phyloP scores from a whole-genome alignment of 1,140 invertebrate genomes.

The Myzus persicae region DNA sequence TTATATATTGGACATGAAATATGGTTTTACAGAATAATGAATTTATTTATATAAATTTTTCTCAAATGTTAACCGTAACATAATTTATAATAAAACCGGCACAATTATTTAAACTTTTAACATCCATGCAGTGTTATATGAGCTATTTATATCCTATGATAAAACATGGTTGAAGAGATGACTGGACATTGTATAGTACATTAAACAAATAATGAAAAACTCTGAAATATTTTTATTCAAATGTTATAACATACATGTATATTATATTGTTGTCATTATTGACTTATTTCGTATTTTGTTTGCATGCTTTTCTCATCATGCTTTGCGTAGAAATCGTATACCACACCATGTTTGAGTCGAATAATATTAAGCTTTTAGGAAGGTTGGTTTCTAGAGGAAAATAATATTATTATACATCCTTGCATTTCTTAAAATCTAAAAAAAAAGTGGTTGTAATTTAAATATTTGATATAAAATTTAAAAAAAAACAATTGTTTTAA shows the following conservation, averaged over 20 bases:
- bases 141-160: background rate
- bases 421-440: background rate
- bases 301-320: background rate
- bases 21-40: no score
- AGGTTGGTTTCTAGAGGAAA: background rate
- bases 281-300: background rate
- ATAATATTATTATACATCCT: background rate
- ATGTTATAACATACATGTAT: background rate
- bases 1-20: background rate
- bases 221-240: background rate
- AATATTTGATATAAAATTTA: background rate
- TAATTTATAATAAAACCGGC: no score
- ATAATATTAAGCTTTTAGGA: background rate
- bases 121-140: no score
- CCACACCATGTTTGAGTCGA: background rate
- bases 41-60: background rate
- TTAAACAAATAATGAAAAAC: background rate
- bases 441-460: background rate
- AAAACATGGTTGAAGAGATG: background rate
- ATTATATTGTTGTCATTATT: background rate
- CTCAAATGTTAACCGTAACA: no score
- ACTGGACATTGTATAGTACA: background rate
- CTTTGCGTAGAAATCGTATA: background rate
- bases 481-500: no score
- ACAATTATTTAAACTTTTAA: no score